Evolutionary conservation across 2,797 vertebrate species (phyloP), one percentile per base, ranked within the genome.

Genomic region (Babyrousa celebensis): DNA sequence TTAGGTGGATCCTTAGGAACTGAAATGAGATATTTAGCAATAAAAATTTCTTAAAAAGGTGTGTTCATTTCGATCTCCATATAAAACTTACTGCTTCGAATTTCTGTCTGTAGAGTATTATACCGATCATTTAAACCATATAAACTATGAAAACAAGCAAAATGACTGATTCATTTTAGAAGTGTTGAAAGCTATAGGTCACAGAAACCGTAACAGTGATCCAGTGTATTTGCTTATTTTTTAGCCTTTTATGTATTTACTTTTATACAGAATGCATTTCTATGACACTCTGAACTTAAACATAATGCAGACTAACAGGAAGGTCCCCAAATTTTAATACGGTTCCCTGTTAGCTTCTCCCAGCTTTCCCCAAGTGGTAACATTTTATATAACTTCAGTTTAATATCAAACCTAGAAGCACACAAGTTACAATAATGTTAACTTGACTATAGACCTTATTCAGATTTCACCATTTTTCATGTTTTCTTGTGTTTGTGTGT

Each of bases 1-100:
- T 99, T 99, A 83, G 99, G 99, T 97, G 99, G 99, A 96, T 99
- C 99, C 98, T 99, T 99, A 70, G 99, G 99, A 83, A 99, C 99
- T 99, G 96, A 90, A 98, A 99, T 63, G 6, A 98, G 97, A 96
- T 92, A 96, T 96, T 97, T 40, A 97, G 74, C 23, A 77, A 96
- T 94, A 56, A 62, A 56, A 56, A 80, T 32, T 32, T 85, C 92
- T 88, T n/a, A 2, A 5, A 82, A 88, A 60, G 8, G 12, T 85
- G 4, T 78, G 7, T 52, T 84, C 2, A 48, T 91, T 84, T 94
- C 18, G 6, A 79, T 56, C 12, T 8, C 25, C 36, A 29, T 54
- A 21, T 62, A 75, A 91, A 90, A 86, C 32, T 2, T 52, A 36
- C 60, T 90, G 11, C 21, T 93, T 86, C 40, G 89, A 91, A 74